phyloP scores from a whole-genome alignment of 2,797 vertebrate genomes.

The Parotocinclus haroldoi region DNA sequence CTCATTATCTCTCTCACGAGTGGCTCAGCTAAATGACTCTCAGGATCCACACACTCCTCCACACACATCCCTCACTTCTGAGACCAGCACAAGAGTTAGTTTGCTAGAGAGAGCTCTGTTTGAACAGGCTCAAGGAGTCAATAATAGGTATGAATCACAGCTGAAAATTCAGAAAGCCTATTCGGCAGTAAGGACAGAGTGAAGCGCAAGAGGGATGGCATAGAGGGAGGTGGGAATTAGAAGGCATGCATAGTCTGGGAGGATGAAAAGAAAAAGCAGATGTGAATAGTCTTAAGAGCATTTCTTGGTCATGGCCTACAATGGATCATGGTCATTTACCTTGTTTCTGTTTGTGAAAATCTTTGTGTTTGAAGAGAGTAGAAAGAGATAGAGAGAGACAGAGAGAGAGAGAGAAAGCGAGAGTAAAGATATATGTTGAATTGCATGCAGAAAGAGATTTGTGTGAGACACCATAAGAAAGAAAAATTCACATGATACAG shows the following conservation, averaged over 20 bases:
- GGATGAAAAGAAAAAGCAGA: slow-evolving; percentile 12
- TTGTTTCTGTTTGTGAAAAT: slow-evolving; percentile 6
- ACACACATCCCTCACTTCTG: slow-evolving; percentile 60
- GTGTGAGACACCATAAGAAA: not conserved
- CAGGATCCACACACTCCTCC: slow-evolving; percentile 55
- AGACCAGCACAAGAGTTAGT: slow-evolving; percentile 43
- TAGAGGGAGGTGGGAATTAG: slow-evolving; percentile 20
- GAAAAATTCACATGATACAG: slow-evolving; percentile 18
- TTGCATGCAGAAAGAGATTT: not conserved
- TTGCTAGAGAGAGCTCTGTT: slow-evolving; percentile 48
- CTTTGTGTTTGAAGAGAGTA: slow-evolving; percentile 2
- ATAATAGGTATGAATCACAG: slow-evolving; percentile 53
- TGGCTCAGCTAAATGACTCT: slow-evolving; percentile 68
- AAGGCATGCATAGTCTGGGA: slow-evolving; percentile 10
- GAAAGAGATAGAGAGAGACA: slow-evolving; percentile 1
- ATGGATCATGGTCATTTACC: slow-evolving; percentile 11
- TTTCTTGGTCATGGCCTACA: slow-evolving; percentile 24
- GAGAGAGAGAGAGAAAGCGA: slow-evolving; percentile 17
- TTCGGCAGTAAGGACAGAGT: slow-evolving; percentile 10
- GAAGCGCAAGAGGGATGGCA: not conserved
- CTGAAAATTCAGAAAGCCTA: slow-evolving; percentile 48
- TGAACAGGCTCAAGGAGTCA: slow-evolving; percentile 44
- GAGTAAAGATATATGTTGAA: not conserved
- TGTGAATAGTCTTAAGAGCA: slow-evolving; percentile 1
- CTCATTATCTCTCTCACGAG: slow-evolving; percentile 70